Percentiles rank a stretch among this genome's conserved stretches.
phyloP scores from a whole-genome alignment of 2,888 invertebrate species.

The Chloromyia formosa region DNA sequence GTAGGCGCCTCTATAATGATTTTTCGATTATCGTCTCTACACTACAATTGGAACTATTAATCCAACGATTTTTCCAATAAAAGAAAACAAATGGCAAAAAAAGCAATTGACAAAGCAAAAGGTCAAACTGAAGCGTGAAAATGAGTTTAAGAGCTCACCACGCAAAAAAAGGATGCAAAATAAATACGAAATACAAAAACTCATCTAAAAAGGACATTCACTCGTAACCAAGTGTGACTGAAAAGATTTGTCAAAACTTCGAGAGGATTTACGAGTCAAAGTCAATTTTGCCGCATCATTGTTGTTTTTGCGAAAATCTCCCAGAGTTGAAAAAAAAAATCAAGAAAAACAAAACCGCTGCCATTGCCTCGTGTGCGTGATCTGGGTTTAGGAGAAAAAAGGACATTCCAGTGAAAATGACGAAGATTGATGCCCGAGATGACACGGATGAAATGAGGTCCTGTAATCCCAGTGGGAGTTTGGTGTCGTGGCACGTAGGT shows the following conservation, averaged over 20 bases:
- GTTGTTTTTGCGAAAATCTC: constrained; percentile 43
- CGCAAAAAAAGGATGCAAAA: constrained; percentile 14
- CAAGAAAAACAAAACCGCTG: too few relatives aligned
- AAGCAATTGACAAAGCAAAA: constrained; percentile 15
- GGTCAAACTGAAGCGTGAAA: constrained; percentile 40
- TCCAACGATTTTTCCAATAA: constrained; percentile 6
- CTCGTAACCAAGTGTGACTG: constrained; percentile 46
- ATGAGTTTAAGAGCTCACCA: constrained; percentile 17
- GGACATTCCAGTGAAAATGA: constrained; percentile 29
- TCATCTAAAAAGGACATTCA: not conserved
- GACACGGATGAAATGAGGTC: constrained; percentile 43
- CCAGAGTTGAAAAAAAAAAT: too few relatives aligned
- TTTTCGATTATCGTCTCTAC: constrained; percentile 11
- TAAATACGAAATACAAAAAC: constrained; percentile 12
- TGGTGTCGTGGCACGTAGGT: too few relatives aligned
- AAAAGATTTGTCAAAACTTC: constrained; percentile 48
- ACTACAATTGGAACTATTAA: not conserved
- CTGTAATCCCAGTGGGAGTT: constrained; percentile 15
- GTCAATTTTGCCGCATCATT: constrained; percentile 43
- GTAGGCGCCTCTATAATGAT: constrained; percentile 40
- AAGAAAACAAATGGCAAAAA: constrained; percentile 36
- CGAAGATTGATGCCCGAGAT: constrained; percentile 44
- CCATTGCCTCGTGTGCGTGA: constrained; percentile 28
- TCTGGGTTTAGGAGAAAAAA: not conserved
- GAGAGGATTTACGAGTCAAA: not conserved